Evolutionary conservation across 2,797 vertebrate species (phyloP), one percentile per base, ranked within the genome.

Genomic region (Carduelis carduelis): DNA sequence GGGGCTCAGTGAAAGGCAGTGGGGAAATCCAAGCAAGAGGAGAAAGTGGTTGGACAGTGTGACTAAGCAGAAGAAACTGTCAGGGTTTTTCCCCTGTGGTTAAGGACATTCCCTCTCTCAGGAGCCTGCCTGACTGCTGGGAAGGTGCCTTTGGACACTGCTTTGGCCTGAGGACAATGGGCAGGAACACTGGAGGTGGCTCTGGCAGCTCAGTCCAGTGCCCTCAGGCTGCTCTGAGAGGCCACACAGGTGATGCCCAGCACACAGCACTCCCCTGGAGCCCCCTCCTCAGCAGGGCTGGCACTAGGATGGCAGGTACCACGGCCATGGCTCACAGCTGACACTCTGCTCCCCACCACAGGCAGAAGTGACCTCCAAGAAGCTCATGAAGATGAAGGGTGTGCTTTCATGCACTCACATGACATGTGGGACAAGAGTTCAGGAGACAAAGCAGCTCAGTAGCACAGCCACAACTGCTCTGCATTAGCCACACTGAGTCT

Each of bases 41-140:
- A 34, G 32, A 75, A 88, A 85, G 65, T 1, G 14, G 17, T 2
- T 34, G 50, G 27, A 8, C 21, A 18, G 39, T 1, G 14, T 43
- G 84, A 74, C 30, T n/a, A 80, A 83, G 44, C 0, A 7, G 32
- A 72, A 93, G 49, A 44, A 93, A 32, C 12, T 3, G 7, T 12
- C 32, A 20, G 22, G 0, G 22, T 18, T 91, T 50, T 75, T 13
- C 55, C 80, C 52, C 35, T 0, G 0, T 12, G 28, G 14, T 55
- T 34, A 60, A 52, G 28, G 43, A 26, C 16, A 37, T 34, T 70
- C 10, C 59, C 39, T 24, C n/a, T 53, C 32, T 24, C 22, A 24
- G 44, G 64, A 52, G 6, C 1, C 19, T 13, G 9, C 47, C 52
- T 14, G 6, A 7, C 44, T 64, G 46, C 53, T 1, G 1, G 34